Evolutionary conservation across 2,888 invertebrate genomes (phyloP), one percentile per base, ranked within the genome.

Genomic region (Ennomos quercinarius): DNA sequence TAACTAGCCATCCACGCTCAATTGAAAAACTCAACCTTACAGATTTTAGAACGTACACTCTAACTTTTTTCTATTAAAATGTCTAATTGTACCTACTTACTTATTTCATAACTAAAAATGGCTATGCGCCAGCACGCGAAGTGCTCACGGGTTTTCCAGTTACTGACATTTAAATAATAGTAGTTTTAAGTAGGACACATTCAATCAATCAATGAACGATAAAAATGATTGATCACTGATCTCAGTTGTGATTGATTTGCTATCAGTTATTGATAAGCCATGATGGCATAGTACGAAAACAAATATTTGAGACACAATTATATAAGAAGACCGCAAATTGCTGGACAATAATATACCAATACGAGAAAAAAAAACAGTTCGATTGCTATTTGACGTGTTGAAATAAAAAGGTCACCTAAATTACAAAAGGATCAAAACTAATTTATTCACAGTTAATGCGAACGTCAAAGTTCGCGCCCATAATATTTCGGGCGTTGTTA

Each of bases 391-490:
- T 27, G 27, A 27, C 5, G 27, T 6, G 27, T 27, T 27, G 27
- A 4, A 17, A 17, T 4, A 4, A 17, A 6, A 2, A 17, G 1
- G 27, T 27, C 27, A 6, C 6, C 27, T 27, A 27, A 27, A 27
- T 27, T 27, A 27, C 27, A 27, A 49, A 40, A 44, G 48, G 39
- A 49, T 56, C 56, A 56, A 49, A n/a, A 49, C 8, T 27, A 10
- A n/a, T 48, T 13, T n/a, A 43, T 47, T 49, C 43, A 52, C 48
- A 54, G 67, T 66, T 62, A 64, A 50, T 36, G 13, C 37, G 56
- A 68, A 64, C 67, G 66, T 70, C 65, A 60, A 68, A 68, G 64
- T 66, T 63, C 61, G 61, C 58, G 54, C 57, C 58, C 47, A 55
- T 62, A 61, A 55, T 62, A 61, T 66, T 68, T 68, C 44, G 57